Conservation (phyloP, 53 echinoderm and acorn worm genomes). For the Luidia sarsii region DNA sequence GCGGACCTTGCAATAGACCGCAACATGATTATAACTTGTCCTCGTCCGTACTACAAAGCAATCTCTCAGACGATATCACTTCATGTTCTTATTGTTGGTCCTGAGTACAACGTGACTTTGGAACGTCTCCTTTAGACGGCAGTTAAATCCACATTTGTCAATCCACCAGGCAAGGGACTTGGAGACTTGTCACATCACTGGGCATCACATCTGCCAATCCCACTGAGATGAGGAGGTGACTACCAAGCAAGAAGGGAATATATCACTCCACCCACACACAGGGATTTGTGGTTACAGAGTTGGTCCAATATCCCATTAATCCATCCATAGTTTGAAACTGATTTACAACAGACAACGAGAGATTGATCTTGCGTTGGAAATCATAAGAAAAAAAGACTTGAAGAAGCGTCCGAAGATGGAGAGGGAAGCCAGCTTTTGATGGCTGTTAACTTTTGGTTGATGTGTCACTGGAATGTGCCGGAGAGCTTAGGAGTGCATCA, state of each 20-base stretch:
- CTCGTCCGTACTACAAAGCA: not conserved
- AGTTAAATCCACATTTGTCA: not conserved
- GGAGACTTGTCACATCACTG: not conserved
- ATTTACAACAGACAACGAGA: not conserved
- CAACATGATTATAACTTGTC: slow-evolving; percentile 12
- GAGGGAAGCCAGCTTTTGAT: not conserved
- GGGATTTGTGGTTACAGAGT: not conserved
- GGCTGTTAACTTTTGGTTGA: not conserved
- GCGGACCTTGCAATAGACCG: slow-evolving; percentile 27
- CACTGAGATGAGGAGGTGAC: not conserved
- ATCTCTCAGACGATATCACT: not conserved
- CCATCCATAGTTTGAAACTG: not conserved
- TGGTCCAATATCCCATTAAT: slow-evolving; percentile 11
- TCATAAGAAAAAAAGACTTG: too few species aligned
- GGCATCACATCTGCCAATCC: not conserved
- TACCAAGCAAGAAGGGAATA: too few species aligned
- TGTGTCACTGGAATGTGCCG: too few species aligned
- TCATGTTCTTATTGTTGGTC: not conserved
- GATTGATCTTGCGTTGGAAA: too few species aligned
- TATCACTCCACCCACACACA: slow-evolving; percentile 17
- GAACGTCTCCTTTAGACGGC: too few species aligned
- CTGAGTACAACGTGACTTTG: too few species aligned
- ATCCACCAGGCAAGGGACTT: not conserved
- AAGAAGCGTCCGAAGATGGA: too few species aligned
- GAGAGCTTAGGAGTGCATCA: too few species aligned